Conservation (phyloP, 2,797 vertebrate genomes). For the Monodelphis domestica region DNA sequence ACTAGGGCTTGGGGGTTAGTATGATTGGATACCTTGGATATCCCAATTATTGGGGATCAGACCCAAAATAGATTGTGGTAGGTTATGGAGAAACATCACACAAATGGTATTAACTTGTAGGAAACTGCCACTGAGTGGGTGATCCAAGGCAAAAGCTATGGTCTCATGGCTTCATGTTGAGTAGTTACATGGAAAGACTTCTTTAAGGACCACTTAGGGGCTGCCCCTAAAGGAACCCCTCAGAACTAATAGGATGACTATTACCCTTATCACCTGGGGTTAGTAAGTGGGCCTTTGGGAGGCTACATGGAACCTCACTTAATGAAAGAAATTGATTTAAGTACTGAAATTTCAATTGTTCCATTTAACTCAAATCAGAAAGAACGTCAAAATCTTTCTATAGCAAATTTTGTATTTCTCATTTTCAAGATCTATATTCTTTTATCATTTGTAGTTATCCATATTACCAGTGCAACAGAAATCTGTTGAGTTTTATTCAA, state of each 20-base stretch:
- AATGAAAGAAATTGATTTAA: not conserved
- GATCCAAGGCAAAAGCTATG: not conserved
- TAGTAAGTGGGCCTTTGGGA: not conserved
- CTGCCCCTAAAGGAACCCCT: not conserved
- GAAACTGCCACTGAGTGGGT: not conserved
- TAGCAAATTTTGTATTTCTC: not conserved
- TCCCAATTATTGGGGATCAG: not conserved
- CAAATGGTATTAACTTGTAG: not conserved
- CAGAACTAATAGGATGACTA: not conserved
- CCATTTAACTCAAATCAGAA: not conserved
- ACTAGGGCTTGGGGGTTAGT: not conserved
- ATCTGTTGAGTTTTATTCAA: not conserved
- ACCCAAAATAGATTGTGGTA: not conserved
- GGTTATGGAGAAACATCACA: not conserved
- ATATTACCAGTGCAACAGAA: not conserved
- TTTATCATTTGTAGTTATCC: not conserved
- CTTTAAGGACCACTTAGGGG: not conserved
- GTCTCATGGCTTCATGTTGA: not conserved
- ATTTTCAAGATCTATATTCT: not conserved
- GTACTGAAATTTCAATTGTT: not conserved
- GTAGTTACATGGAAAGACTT: not conserved
- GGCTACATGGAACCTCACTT: not conserved
- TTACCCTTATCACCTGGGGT: not conserved
- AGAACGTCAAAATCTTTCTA: not conserved
- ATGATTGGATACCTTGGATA: not conserved